Percentiles rank a stretch among this genome's conserved stretches.
These are phyloP conservation scores for Limnephilus lunatus DNA, from an alignment of 2,888 invertebrate genomes.

Conservation along the genomic window DNA sequence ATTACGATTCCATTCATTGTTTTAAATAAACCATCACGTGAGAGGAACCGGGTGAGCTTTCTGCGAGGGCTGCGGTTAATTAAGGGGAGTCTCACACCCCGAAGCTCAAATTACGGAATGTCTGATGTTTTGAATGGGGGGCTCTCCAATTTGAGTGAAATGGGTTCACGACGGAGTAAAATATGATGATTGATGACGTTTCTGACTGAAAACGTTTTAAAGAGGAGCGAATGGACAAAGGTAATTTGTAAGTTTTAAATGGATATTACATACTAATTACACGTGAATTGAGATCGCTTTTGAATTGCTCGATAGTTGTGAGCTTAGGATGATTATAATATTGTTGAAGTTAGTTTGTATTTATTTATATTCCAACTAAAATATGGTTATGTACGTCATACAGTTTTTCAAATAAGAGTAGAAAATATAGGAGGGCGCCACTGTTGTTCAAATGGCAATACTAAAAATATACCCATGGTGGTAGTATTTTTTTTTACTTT, in stretches of 20 bases:
- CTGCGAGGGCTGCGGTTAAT: constrained; percentile 56
- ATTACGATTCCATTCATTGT: constrained; percentile 66
- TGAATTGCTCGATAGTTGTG: not conserved
- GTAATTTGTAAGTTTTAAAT: not conserved
- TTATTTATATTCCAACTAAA: too few relatives aligned
- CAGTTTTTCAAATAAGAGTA: too few relatives aligned
- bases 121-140: constrained; percentile 22
- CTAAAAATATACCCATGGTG: too few relatives aligned
- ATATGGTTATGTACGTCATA: too few relatives aligned
- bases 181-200: constrained; percentile 17
- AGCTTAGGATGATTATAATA: not conserved
- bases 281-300: not conserved
- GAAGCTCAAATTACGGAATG: constrained; percentile 42
- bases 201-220: constrained; percentile 23
- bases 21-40: constrained; percentile 64
- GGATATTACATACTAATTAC: not conserved
- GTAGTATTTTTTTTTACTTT: too few relatives aligned
- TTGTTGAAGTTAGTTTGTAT: not conserved
- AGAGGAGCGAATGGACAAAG: not conserved
- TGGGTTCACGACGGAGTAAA: constrained; percentile 1
- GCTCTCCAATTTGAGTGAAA: constrained; percentile 28
- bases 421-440: too few relatives aligned
- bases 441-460: too few relatives aligned
- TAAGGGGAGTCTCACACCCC: constrained; percentile 52
- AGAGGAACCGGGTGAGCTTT: constrained; percentile 53